Base-by-base conservation (phyloP, 1,140 invertebrate species). In the Drosophila aff. region DNA sequence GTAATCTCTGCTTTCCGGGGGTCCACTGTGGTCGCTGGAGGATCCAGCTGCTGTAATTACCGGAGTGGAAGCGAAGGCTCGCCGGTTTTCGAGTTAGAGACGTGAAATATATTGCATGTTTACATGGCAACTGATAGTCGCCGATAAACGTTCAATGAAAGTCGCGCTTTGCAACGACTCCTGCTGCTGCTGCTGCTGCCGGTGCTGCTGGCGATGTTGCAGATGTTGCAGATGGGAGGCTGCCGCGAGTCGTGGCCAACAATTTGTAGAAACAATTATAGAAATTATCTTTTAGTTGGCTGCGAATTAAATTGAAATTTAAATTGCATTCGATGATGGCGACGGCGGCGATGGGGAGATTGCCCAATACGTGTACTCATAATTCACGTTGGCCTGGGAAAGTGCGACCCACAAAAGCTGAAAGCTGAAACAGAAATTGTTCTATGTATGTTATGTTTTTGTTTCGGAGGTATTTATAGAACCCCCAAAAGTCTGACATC, bases 261-360 rank as follows among this genome's bases (percentile, higher is more conserved):
- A 90, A 90, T 90, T 90, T 90, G 85, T 90, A 84, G 71, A 90
- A 87, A 90, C 85, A 90, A 90, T 90, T 90, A 90, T 90, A 90
- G 81, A 90, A 90, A 90, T 90, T 90, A 90, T 90, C 85, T 90
- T 84, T 90, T 71, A 80, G 81, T 76, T 76, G 71, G 64, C 57
- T 71, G 71, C 79, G 81, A 90, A 90, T 90, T 90, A 90, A 90
- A 90, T 90, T 90, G 85, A 90, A 90, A 90, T 90, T 90, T 85
- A 89, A 87, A 89, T 87, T 87, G 84, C 84, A 89, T 81, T 89
- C 84, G 82, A 86, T 38, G 36, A 38, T 38, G 36, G 36, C 36
- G 36, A 38, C 36, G 36, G 36, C 36, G 36, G 36, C 36, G 36
- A 38, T 53, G 36, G 21, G 15, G 66, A 73, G 83, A 86, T 86